phyloP scores from a whole-genome alignment of 2,113 vertebrate genomes.

The Oostethus manadensis region DNA sequence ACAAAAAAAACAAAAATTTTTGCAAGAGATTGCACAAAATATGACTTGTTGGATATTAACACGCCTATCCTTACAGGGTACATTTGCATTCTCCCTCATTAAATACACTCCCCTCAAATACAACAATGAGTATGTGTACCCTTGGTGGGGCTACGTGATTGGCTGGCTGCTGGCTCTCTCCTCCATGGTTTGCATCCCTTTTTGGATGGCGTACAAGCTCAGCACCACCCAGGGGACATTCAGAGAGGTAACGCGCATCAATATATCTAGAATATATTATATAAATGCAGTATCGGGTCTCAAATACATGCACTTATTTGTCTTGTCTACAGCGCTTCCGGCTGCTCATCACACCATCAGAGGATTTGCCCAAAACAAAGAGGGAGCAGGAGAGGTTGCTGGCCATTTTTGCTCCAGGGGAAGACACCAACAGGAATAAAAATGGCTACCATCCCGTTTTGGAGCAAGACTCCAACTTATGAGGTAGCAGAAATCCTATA shows the following conservation, averaged over 20 bases:
- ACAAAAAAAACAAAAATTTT: no score
- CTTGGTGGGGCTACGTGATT: conserved; percentile 79
- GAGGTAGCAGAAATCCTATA: conserved; percentile 16
- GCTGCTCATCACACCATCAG: conserved; percentile 61
- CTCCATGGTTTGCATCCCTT: conserved; percentile 85
- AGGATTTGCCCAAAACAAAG: conserved; percentile 70
- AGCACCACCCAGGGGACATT: conserved; percentile 79
- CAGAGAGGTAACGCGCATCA: conserved; percentile 73
- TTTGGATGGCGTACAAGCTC: conserved; percentile 75
- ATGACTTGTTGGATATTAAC: background rate
- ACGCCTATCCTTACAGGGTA: conserved; percentile 64
- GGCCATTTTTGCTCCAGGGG: conserved; percentile 60
- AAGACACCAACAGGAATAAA: conserved; percentile 17
- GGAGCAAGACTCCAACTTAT: conserved; percentile 61
- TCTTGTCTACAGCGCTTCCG: conserved; percentile 55
- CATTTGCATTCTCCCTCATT: conserved; percentile 88
- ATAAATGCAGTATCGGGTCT: background rate
- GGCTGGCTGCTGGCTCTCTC: conserved; percentile 87
- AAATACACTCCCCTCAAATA: conserved; percentile 86
- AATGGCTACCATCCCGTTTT: conserved; percentile 56
- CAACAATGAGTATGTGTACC: conserved; percentile 86
- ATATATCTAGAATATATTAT: background rate
- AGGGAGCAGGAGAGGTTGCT: conserved; percentile 67
- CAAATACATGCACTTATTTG: background rate
- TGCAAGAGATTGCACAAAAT: background rate